Percentiles rank a stretch among this genome's conserved stretches.
Evolutionary conservation across 2,797 vertebrate species (phyloP).

Genomic region (Crenuchus spilurus): DNA sequence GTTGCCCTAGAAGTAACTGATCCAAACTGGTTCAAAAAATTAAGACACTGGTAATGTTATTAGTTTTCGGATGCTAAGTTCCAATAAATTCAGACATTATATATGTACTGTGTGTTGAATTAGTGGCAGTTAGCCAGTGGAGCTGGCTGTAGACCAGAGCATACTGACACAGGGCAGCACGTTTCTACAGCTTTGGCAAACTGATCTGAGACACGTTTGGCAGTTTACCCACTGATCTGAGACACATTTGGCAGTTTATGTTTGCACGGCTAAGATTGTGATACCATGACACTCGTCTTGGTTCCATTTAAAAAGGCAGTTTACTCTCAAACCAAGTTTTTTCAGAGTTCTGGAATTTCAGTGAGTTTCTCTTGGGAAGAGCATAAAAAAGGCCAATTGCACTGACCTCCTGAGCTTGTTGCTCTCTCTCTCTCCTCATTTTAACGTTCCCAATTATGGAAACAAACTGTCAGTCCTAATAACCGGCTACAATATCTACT

Average conservation of each 20-base stretch:
- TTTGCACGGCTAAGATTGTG: constrained; percentile 22
- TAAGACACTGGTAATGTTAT: constrained; percentile 16
- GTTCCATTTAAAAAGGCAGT: constrained; percentile 14
- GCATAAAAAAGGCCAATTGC: constrained; percentile 32
- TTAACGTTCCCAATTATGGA: constrained; percentile 41
- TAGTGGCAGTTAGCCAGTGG: constrained; percentile 41
- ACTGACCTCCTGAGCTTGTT: constrained; percentile 17
- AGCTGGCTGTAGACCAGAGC: constrained; percentile 40
- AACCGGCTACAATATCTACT: constrained; percentile 15
- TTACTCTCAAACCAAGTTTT: constrained; percentile 16
- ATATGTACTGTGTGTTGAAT: constrained; percentile 25
- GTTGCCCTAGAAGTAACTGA: not conserved
- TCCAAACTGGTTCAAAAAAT: not conserved
- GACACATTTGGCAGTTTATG: constrained; percentile 2
- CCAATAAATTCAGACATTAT: constrained; percentile 34
- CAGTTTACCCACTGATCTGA: constrained; percentile 36
- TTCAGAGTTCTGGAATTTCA: constrained; percentile 45
- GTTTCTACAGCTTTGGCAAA: not conserved
- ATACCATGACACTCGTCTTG: constrained; percentile 1
- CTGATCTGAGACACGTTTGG: constrained; percentile 30
- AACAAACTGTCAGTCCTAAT: constrained; percentile 23
- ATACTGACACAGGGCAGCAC: constrained; percentile 26
- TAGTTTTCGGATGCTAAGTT: constrained; percentile 10
- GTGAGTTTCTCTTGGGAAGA: constrained; percentile 55
- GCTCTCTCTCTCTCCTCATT: not conserved